Base-by-base conservation (phyloP, 2,888 invertebrate genomes). In the Rutpela maculata region DNA sequence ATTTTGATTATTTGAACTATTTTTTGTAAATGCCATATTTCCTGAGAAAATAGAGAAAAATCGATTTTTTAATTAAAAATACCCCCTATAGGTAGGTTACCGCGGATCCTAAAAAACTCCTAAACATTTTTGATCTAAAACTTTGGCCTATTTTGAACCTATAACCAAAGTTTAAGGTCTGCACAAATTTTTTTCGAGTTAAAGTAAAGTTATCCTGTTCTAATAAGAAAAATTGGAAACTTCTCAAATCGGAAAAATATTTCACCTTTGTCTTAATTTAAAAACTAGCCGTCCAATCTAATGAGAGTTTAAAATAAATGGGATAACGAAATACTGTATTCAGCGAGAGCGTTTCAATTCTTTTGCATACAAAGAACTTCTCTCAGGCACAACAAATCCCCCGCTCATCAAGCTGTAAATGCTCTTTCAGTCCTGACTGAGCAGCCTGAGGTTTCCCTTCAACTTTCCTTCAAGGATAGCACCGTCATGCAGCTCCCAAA, bases 391-490 rank as follows among this genome's bases (percentile, higher is more conserved):
- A 50, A 50, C 50, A 50, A 50, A 50, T 50, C 50, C 50, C 50
- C n/a, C 50, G 50, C n/a, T 50, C 50, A 50, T 50, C 50, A 50
- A 50, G 50, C 15, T 50, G 50, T 50, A 50, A 50, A 50, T 50
- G 50, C 6, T 50, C n/a, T n/a, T 50, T 50, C 50, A 50, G 50
- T 50, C n/a, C 12, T 50, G 50, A n/a, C 50, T 50, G 50, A 50
- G 50, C 15, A 50, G 50, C 50, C n/a, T 50, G 50, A 50, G 50
- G 50, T 50, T 50, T 50, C 50, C 50, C n/a, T 50, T 50, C n/a
- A n/a, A 12, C 12, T n/a, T 50, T n/a, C 50, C 15, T 50, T 50
- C 12, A 43, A n/a, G 50, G n/a, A 50, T n/a, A 50, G n/a, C 50
- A n/a, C 6, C 50, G 50, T 50, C 50, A 50, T 50, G n/a, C 50